Percentiles rank a stretch among this genome's conserved stretches.
Evolutionary conservation across 2,797 vertebrate genomes (phyloP).

Genomic region (Luscinia megarhynchos): DNA sequence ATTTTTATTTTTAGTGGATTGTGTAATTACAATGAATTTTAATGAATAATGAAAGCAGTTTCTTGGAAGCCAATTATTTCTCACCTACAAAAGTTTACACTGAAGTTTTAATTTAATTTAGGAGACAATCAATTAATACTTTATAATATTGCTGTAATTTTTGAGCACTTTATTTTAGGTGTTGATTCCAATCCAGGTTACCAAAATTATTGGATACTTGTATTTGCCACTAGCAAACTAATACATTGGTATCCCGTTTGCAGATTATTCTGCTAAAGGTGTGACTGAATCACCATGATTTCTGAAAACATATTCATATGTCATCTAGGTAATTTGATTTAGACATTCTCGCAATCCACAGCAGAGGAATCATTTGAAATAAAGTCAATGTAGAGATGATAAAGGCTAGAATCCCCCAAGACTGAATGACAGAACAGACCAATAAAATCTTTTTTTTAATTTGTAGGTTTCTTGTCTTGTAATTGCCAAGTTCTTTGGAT

Average conservation of each 20-base stretch:
- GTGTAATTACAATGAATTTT: background rate
- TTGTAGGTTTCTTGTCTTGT: background rate
- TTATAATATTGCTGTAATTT: background rate
- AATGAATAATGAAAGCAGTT: background rate
- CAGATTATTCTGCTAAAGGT: background rate
- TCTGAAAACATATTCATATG: background rate
- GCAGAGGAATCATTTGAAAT: background rate
- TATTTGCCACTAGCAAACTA: background rate
- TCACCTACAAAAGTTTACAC: background rate
- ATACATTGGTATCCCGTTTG: background rate
- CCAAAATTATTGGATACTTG: background rate
- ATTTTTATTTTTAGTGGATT: background rate
- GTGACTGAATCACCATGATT: background rate
- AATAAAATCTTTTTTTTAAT: background rate
- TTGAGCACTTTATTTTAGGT: rapidly evolving
- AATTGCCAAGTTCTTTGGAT: background rate
- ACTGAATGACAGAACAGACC: background rate
- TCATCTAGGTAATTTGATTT: background rate
- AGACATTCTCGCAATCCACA: background rate
- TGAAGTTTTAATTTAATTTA: background rate
- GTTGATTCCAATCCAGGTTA: background rate
- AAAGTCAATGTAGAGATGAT: background rate
- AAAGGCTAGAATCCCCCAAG: background rate
- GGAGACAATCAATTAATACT: background rate
- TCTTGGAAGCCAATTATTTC: background rate